Percentiles rank a stretch among this genome's conserved stretches.
Conservation (phyloP, 2,113 vertebrate genomes). For the Isichthys henryi region DNA sequence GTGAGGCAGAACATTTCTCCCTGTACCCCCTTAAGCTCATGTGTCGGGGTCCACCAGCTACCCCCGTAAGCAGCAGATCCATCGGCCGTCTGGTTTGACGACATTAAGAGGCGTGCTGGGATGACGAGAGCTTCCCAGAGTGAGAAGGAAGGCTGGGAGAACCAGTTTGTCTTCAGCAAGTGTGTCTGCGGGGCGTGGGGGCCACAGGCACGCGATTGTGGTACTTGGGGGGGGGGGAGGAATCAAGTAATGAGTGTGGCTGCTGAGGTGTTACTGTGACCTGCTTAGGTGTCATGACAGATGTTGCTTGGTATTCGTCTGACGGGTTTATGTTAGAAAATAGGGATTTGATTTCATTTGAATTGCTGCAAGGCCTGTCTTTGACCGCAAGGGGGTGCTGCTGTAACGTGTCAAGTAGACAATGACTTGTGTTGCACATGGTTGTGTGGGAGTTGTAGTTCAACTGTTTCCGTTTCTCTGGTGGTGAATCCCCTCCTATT, state of each 20-base stretch:
- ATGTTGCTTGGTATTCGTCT: background rate
- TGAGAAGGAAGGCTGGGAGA: background rate
- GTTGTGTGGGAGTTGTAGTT: background rate
- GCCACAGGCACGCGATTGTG: too few relatives aligned
- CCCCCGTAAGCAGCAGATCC: background rate
- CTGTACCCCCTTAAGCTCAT: background rate
- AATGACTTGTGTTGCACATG: background rate
- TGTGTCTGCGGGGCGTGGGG: background rate
- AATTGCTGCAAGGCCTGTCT: background rate
- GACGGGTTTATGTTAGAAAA: background rate
- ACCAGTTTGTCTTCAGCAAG: background rate
- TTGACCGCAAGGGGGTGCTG: background rate
- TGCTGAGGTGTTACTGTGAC: background rate
- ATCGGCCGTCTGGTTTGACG: background rate
- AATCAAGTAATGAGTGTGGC: background rate
- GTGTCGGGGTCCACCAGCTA: background rate
- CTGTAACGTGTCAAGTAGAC: background rate
- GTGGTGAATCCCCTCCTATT: background rate
- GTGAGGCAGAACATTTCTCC: background rate
- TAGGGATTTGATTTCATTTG: background rate
- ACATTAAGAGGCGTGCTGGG: background rate
- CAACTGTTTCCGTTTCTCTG: conserved; percentile 17
- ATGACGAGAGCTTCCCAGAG: background rate
- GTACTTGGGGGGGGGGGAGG: background rate
- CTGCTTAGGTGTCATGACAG: background rate